Percentiles rank a stretch among this genome's conserved stretches.
Evolutionary conservation across 2,797 vertebrate genomes (phyloP).

Genomic region (Phalloptychus januarius): DNA sequence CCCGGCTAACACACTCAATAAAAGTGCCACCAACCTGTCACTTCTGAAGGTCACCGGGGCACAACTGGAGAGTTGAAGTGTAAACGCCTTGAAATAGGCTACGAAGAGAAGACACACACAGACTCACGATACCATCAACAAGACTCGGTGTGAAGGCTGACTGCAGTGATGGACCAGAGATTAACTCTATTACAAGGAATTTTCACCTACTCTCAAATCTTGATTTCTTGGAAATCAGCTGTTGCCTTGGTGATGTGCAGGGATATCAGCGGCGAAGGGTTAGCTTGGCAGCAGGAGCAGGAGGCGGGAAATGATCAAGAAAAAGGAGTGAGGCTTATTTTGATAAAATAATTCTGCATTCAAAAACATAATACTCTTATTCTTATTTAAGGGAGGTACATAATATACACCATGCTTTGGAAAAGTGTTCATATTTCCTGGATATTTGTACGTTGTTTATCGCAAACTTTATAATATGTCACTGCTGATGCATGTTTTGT

Average conservation of each 20-base stretch:
- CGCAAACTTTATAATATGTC: neutral
- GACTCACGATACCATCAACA: constrained; percentile 3
- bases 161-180: constrained; percentile 18
- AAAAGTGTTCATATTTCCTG: neutral
- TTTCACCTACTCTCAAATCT: constrained; percentile 62
- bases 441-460: neutral
- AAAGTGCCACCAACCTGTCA: constrained; percentile 37
- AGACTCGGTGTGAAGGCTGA: neutral
- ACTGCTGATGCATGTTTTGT: neutral
- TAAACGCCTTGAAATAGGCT: constrained; percentile 9
- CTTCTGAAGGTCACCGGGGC: constrained; percentile 14
- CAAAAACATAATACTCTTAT: neutral
- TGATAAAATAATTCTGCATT: neutral
- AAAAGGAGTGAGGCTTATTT: neutral
- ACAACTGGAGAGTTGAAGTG: neutral
- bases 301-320: neutral
- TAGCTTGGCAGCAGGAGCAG: constrained; percentile 23
- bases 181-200: constrained; percentile 31
- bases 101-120: constrained; percentile 13
- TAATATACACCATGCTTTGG: neutral
- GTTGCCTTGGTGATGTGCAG: constrained; percentile 73
- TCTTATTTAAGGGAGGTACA: neutral
- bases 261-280: constrained; percentile 48
- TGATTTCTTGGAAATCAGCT: constrained; percentile 55
- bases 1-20: constrained; percentile 38